Evolutionary conservation across 2,888 invertebrate species (phyloP).

Genomic region (Drosophila parthenogenetica): DNA sequence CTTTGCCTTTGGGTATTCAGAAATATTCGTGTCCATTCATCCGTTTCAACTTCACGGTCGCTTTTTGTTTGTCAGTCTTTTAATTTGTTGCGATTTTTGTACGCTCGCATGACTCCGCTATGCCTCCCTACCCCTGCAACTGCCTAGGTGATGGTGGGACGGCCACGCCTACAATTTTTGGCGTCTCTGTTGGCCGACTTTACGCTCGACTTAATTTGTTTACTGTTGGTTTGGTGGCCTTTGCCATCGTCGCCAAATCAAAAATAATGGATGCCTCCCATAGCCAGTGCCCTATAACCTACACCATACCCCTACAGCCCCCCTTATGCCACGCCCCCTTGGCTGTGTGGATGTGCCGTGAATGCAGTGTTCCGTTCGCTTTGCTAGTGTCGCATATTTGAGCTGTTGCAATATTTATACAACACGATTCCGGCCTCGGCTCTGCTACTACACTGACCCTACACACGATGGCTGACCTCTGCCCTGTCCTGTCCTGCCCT

Average conservation of each 20-base stretch:
- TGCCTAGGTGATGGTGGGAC: too few relatives aligned
- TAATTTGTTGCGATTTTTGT: conserved; percentile 76
- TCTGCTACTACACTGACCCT: too few relatives aligned
- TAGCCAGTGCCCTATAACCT: background rate
- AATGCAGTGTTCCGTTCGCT: conserved; percentile 12
- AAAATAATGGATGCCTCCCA: conserved; percentile 67
- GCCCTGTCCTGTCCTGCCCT: too few relatives aligned
- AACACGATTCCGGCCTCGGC: conserved; percentile 26
- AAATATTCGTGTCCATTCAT: conserved; percentile 54
- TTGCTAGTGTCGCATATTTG: conserved; percentile 65
- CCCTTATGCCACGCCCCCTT: background rate
- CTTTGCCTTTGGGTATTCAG: conserved; percentile 7
- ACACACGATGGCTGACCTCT: too few relatives aligned
- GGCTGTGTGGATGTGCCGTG: background rate
- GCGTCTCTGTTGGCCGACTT: conserved; percentile 57
- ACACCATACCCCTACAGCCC: background rate
- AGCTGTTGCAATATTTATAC: conserved; percentile 70
- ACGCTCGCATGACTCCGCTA: conserved; percentile 62
- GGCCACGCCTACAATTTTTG: conserved; percentile 16
- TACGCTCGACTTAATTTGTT: conserved; percentile 80
- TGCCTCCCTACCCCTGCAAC: too few relatives aligned
- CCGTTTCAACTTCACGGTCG: conserved; percentile 50
- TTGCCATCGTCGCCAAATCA: conserved; percentile 66
- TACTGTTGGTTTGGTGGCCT: conserved; percentile 74
- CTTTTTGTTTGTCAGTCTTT: conserved; percentile 67